phyloP scores from a whole-genome alignment of 2,888 invertebrate genomes.

The Drosophila borealis region DNA sequence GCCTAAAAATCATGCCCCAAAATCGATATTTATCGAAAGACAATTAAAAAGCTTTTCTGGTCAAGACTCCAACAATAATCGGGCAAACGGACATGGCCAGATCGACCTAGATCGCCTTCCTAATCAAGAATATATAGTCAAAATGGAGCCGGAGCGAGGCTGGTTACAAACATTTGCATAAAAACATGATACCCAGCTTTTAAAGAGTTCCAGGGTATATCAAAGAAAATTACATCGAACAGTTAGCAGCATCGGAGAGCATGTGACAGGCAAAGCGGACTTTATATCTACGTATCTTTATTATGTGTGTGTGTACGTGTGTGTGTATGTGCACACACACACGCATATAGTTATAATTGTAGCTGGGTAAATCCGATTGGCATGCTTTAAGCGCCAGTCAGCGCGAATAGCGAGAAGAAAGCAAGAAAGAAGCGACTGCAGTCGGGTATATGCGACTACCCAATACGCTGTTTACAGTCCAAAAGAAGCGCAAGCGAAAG shows the following conservation, averaged over 20 bases:
- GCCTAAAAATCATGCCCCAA: too few species aligned
- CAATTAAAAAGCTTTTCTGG: too few species aligned
- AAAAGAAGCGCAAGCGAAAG: too few species aligned
- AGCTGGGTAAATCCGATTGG: constrained; percentile 1
- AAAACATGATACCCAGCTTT: too few species aligned
- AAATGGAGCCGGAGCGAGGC: too few species aligned
- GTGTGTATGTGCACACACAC: background rate
- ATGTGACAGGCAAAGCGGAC: constrained; percentile 7
- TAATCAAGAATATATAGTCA: background rate
- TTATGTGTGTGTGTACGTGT: background rate
- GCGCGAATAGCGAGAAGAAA: constrained; percentile 2
- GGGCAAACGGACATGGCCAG: too few species aligned
- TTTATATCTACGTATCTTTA: constrained; percentile 6
- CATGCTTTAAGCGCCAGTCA: background rate
- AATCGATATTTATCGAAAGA: too few species aligned
- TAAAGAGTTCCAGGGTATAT: too few species aligned
- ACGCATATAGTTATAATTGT: background rate
- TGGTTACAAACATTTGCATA: too few species aligned
- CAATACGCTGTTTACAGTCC: background rate
- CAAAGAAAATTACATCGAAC: background rate
- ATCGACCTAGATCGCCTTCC: too few species aligned
- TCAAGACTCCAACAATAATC: too few species aligned
- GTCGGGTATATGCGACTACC: background rate
- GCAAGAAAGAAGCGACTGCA: background rate
- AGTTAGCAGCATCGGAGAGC: background rate